Evolutionary conservation across 2,888 invertebrate genomes (phyloP), one percentile per base, ranked within the genome.

Genomic region (Molanna angustata): DNA sequence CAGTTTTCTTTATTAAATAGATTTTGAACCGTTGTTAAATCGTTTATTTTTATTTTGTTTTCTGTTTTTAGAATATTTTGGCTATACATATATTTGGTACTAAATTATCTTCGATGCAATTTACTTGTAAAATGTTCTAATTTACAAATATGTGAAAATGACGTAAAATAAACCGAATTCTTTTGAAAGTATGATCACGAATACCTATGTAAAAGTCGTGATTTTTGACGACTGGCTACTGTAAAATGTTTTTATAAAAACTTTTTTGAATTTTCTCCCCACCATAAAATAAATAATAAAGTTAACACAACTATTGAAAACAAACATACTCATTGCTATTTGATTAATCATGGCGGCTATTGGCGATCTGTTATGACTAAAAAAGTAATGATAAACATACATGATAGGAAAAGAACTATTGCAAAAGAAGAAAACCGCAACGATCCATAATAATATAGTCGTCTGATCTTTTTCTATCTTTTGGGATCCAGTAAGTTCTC

Each of bases 381-480:
- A 41, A 21, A 41, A 41, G 18, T 41, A 41, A 20, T 41, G 41
- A 13, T 41, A n/a, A 3, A 41, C 13, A 41, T 41, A 41, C 17
- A 18, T 3, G 3, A 41, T 14, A 4, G 41, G 41, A 18, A 41
- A 41, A 4, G 18, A 3, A 13, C 41, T 20, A n/a, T 41, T 41
- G 18, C 41, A 41, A 6, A 13, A 4, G 18, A 41, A 41, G 21
- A 41, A 41, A 11, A 41, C 41, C 3, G 21, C 41, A n/a, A 41
- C 41, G 11, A 41, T 41, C 6, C n/a, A 41, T 4, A 41, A 21
- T 4, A 41, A 21, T n/a, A 41, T 41, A 20, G 19, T 41, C 20
- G 41, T 41, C 14, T 41, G 41, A 11, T 41, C 41, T n/a, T 41
- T 41, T n/a, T 41, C 41, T n/a, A n/a, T 41, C 14, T 21, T 41